A percentile compares a stretch with the other conserved stretches of the same genome.
Conservation (phyloP, 92 coral and sea anemone genomes). For the Heteractis magnifica region DNA sequence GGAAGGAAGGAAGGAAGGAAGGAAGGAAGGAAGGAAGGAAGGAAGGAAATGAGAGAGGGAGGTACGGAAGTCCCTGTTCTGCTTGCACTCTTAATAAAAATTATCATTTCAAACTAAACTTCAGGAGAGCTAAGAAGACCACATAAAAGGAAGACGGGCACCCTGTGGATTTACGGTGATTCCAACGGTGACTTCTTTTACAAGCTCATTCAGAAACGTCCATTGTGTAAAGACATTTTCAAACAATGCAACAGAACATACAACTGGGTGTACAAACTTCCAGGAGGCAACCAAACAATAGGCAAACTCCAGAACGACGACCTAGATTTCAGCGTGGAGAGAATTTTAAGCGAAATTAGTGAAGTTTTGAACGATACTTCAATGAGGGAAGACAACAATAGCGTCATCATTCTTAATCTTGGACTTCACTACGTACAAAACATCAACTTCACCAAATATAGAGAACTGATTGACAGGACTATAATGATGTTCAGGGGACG, state of each 20-base stretch:
- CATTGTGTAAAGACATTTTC: constrained; percentile 60
- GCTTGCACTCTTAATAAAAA: no score
- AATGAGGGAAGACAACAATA: constrained; percentile 51
- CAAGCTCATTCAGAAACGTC: constrained; percentile 63
- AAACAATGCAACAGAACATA: constrained; percentile 64
- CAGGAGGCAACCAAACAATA: constrained; percentile 62
- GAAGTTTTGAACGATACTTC: constrained; percentile 36
- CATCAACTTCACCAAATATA: constrained; percentile 66
- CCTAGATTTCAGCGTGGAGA: constrained; percentile 56
- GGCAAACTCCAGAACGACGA: constrained; percentile 68
- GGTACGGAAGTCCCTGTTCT: no score
- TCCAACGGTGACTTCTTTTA: constrained; percentile 78
- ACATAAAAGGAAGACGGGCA: constrained; percentile 26
- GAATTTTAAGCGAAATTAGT: constrained; percentile 61
- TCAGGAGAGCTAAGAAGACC: constrained; percentile 16
- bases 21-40: not conserved
- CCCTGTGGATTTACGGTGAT: constrained; percentile 81
- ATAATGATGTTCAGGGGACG: constrained; percentile 59
- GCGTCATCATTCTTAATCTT: constrained; percentile 65
- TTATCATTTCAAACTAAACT: not conserved
- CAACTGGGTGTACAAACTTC: constrained; percentile 77
- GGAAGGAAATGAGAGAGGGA: not conserved
- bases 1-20: no score
- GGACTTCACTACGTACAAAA: constrained; percentile 90
- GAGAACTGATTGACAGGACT: constrained; percentile 53